phyloP scores from a whole-genome alignment of 2,113 vertebrate genomes.

The Micronisus gabar region DNA sequence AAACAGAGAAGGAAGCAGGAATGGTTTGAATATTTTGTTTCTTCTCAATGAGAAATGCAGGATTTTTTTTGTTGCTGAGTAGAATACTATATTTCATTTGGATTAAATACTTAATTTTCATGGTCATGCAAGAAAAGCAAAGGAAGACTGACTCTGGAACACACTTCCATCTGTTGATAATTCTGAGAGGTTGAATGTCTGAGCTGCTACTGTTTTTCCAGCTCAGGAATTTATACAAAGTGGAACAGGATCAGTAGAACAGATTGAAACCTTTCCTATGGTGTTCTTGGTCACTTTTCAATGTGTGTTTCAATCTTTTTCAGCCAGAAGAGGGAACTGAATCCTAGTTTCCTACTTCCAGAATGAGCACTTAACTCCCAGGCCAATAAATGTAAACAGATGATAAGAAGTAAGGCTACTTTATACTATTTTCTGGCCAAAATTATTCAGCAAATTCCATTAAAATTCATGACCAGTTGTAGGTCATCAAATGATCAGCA shows the following conservation, averaged over 20 bases:
- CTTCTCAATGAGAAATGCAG: not conserved
- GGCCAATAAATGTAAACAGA: not conserved
- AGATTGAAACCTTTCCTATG: not conserved
- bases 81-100: not conserved
- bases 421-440: not conserved
- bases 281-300: not conserved
- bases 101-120: not conserved
- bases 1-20: not conserved
- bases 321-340: not conserved
- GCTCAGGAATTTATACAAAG: not conserved
- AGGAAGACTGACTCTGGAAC: not conserved
- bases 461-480: not conserved
- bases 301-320: not conserved
- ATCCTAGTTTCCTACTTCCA: not conserved
- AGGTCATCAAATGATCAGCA: not conserved
- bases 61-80: not conserved
- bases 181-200: not conserved
- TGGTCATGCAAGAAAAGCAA: not conserved
- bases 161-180: not conserved
- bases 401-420: not conserved
- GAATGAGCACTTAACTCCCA: not conserved
- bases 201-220: not conserved
- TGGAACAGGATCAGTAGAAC: not conserved
- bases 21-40: not conserved
- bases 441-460: not conserved